These are phyloP conservation scores for Macrosoma leucophasiata DNA, from an alignment of 2,888 invertebrate genomes.

Conservation along the genomic window DNA sequence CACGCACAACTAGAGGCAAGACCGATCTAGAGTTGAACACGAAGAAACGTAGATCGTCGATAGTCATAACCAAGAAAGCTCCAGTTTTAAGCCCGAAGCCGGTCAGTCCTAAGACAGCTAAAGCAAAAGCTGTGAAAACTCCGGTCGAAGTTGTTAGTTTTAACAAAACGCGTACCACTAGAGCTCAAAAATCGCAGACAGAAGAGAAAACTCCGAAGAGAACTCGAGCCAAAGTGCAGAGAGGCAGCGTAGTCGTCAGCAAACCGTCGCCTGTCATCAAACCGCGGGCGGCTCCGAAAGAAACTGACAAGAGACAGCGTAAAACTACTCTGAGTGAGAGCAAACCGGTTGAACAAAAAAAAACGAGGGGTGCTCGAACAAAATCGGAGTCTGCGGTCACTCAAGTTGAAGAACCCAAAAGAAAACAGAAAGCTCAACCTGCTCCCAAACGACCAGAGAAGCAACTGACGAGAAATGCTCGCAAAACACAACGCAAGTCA, in stretches of 20 bases:
- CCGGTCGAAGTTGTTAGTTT: slow-evolving; percentile 22
- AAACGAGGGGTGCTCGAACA: no score
- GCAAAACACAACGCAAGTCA: slow-evolving; percentile 19
- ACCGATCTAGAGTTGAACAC: slow-evolving; percentile 16
- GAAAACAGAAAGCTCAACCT: not conserved
- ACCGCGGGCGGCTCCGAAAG: slow-evolving; percentile 24
- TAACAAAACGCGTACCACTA: slow-evolving; percentile 28
- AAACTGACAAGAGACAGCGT: slow-evolving; percentile 10
- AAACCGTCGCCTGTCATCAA: slow-evolving; percentile 42
- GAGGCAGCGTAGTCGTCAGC: slow-evolving; percentile 30
- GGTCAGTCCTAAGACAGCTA: not conserved
- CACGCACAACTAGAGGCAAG: slow-evolving; percentile 3
- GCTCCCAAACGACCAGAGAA: not conserved
- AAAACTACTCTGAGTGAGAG: slow-evolving; percentile 11
- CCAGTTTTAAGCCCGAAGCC: slow-evolving; percentile 37
- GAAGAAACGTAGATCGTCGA: slow-evolving; percentile 34
- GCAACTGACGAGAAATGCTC: slow-evolving; percentile 10
- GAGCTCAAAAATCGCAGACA: slow-evolving; percentile 17
- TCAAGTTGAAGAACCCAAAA: not conserved
- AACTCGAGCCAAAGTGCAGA: slow-evolving; percentile 33
- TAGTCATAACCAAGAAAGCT: slow-evolving; percentile 43
- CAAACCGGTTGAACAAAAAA: not conserved
- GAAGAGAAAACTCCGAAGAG: slow-evolving; percentile 34
- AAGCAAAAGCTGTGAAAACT: slow-evolving; percentile 12
- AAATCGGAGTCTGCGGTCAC: not conserved